These are phyloP conservation scores for Phasia obesa DNA, from an alignment of 2,888 invertebrate species.

Conservation along the genomic window DNA sequence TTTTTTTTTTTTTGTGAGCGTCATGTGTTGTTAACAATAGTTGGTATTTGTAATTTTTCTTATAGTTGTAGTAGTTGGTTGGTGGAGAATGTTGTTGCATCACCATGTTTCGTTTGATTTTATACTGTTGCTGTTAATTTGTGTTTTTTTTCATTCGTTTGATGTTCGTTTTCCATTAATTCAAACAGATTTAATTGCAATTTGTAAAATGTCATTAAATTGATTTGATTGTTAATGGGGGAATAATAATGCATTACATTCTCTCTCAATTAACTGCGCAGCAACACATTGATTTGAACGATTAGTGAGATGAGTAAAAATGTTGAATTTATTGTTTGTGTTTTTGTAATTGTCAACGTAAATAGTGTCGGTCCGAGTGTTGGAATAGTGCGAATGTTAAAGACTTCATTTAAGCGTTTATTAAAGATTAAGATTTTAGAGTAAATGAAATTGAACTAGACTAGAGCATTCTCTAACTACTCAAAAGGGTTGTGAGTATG, in stretches of 20 bases:
- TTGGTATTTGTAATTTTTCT: conserved; percentile 10
- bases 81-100: conserved; percentile 58
- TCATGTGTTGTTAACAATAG: conserved; percentile 16
- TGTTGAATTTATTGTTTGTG: conserved; percentile 14
- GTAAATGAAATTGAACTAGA: too few species aligned
- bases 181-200: conserved; percentile 54
- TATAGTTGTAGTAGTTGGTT: conserved; percentile 10
- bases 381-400: neutral
- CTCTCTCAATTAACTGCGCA: too few species aligned
- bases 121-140: neutral
- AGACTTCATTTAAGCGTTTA: too few species aligned
- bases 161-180: conserved; percentile 28
- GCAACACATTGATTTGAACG: neutral
- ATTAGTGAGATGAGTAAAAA: conserved; percentile 9
- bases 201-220: conserved; percentile 68
- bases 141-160: conserved; percentile 5
- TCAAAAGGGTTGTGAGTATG: too few species aligned
- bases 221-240: conserved; percentile 45
- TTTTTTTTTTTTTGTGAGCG: too few species aligned
- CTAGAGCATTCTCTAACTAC: too few species aligned
- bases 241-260: conserved; percentile 15
- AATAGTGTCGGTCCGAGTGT: conserved; percentile 9
- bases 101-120: conserved; percentile 24
- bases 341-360: neutral
- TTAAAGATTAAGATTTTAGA: too few species aligned